Conservation (phyloP, 2,888 invertebrate species). For the Parnassius mnemosyne region DNA sequence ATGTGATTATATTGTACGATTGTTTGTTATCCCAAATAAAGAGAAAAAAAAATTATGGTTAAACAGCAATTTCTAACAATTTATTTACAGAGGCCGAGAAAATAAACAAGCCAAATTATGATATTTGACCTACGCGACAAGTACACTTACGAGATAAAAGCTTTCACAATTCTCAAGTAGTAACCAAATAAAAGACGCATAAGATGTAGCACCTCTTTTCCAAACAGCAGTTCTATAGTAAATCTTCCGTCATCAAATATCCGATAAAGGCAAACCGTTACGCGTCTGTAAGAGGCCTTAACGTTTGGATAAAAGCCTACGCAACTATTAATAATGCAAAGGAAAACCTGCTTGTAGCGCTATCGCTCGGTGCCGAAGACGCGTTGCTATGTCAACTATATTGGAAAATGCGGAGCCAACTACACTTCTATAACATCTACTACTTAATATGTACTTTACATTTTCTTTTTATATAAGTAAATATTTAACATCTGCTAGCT, state of each 20-base stretch:
- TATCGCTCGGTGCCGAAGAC: constrained; percentile 33
- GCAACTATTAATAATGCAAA: constrained; percentile 35
- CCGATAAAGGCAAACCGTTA: constrained; percentile 57
- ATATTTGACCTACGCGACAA: neutral
- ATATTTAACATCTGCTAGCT: too few species aligned
- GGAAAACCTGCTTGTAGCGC: constrained; percentile 31
- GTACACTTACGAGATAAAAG: constrained; percentile 32
- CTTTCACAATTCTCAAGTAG: constrained; percentile 46
- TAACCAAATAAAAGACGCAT: constrained; percentile 45
- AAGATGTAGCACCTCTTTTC: constrained; percentile 45
- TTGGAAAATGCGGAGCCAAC: constrained; percentile 58
- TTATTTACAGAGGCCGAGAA: neutral
- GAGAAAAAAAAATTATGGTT: too few species aligned
- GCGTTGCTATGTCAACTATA: constrained; percentile 48
- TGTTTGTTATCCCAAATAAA: too few species aligned
- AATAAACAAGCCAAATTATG: neutral
- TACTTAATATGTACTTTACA: too few species aligned
- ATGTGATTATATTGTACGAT: too few species aligned
- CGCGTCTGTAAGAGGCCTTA: constrained; percentile 37
- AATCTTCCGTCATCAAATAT: constrained; percentile 55
- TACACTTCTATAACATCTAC: constrained; percentile 11
- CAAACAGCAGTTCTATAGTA: constrained; percentile 52
- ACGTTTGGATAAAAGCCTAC: constrained; percentile 34
- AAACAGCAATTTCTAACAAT: too few species aligned
- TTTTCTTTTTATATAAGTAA: too few species aligned